Percentiles rank a stretch among this genome's conserved stretches.
Conservation (phyloP, 1,140 invertebrate genomes). For the Triops longicaudatus region DNA sequence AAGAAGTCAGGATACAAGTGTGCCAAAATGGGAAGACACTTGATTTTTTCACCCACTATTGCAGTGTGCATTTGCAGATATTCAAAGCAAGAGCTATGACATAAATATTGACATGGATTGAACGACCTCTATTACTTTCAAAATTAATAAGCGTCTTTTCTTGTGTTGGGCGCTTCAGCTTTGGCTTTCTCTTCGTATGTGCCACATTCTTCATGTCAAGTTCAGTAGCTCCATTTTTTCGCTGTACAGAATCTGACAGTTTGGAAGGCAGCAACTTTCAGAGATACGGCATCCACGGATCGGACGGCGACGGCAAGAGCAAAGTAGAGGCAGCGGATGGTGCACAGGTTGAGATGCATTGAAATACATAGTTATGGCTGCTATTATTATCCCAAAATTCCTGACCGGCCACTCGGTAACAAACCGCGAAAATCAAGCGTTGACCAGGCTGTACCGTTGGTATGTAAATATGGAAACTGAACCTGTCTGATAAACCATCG, state of each 20-base stretch:
- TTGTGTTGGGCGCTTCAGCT: neutral
- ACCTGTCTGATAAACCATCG: conserved; percentile 79
- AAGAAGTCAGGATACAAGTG: neutral
- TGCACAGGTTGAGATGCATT: conserved; percentile 43
- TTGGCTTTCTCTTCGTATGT: too few relatives aligned
- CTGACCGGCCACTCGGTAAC: conserved; percentile 69
- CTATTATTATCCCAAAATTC: conserved; percentile 87
- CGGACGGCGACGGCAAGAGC: neutral
- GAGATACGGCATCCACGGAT: conserved; percentile 26
- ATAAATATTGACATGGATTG: neutral
- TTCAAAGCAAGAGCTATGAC: neutral
- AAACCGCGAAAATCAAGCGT: conserved; percentile 67
- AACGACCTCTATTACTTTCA: neutral
- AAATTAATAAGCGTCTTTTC: neutral
- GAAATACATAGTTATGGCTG: conserved; percentile 74
- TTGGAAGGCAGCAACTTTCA: neutral
- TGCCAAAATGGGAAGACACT: neutral
- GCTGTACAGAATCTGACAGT: neutral
- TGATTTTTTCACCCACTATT: neutral
- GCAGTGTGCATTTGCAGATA: neutral
- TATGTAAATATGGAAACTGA: conserved; percentile 58
- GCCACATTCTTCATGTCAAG: too few relatives aligned
- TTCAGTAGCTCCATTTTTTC: neutral
- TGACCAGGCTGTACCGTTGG: conserved; percentile 60
- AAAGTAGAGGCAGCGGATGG: conserved; percentile 7